phyloP scores from a whole-genome alignment of 1,140 invertebrate genomes.

The Frieseomelitta varia region DNA sequence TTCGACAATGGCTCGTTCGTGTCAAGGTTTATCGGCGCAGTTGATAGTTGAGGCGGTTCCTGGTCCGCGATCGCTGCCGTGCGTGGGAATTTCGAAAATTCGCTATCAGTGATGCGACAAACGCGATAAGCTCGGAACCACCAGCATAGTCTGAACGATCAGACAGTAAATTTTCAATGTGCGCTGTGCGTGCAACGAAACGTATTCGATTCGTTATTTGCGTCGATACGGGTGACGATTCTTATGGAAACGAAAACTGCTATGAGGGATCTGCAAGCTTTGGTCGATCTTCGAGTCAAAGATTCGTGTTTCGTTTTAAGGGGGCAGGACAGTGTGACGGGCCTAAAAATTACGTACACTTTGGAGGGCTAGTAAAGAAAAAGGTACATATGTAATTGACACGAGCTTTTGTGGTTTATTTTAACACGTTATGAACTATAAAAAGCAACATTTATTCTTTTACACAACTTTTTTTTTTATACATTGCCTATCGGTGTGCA shows the following conservation, averaged over 20 bases:
- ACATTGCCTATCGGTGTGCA: too few relatives aligned
- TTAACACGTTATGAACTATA: too few relatives aligned
- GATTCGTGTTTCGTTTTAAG: background rate
- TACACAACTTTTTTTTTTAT: too few relatives aligned
- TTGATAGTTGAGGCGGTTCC: background rate
- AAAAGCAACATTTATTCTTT: too few relatives aligned
- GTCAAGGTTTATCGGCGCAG: slow-evolving; percentile 12
- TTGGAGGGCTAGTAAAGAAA: too few relatives aligned
- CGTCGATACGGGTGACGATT: background rate
- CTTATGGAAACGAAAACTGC: background rate
- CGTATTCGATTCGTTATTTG: too few relatives aligned
- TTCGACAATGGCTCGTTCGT: background rate
- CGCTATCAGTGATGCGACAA: slow-evolving; percentile 1
- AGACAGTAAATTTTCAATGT: slow-evolving; percentile 9
- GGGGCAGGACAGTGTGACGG: too few relatives aligned
- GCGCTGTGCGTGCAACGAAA: background rate
- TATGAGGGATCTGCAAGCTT: background rate
- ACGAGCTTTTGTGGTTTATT: too few relatives aligned
- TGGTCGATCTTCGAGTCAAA: background rate
- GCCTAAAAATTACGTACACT: too few relatives aligned
- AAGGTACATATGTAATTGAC: too few relatives aligned
- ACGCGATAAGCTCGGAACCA: slow-evolving; percentile 12
- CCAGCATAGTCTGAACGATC: background rate
- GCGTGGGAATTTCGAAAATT: slow-evolving; percentile 1
- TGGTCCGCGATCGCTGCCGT: background rate